These are phyloP conservation scores for Acanthosoma haemorrhoidale DNA, from an alignment of 2,888 invertebrate genomes.

Conservation along the genomic window DNA sequence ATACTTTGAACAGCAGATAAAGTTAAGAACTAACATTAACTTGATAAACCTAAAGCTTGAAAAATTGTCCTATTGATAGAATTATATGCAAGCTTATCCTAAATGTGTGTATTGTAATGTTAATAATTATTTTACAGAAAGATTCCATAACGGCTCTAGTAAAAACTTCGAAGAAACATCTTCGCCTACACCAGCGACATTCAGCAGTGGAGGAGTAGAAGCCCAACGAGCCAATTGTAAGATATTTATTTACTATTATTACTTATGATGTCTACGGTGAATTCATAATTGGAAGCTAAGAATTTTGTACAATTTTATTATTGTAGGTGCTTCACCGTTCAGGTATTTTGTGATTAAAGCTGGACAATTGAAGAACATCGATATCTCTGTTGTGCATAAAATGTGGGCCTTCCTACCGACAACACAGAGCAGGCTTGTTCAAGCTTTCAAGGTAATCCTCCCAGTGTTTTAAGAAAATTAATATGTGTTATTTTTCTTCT, in stretches of 20 bases:
- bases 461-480: too few relatives aligned
- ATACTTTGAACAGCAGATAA: too few relatives aligned
- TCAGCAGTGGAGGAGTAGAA: constrained; percentile 19
- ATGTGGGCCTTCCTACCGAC: constrained; percentile 57
- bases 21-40: too few relatives aligned
- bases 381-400: constrained; percentile 53
- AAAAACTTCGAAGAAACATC: constrained; percentile 29
- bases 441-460: constrained; percentile 56
- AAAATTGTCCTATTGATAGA: too few relatives aligned
- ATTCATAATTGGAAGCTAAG: not conserved
- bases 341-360: constrained; percentile 59
- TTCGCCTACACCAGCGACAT: constrained; percentile 6
- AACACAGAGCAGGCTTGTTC: constrained; percentile 58
- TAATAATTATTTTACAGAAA: constrained; percentile 7
- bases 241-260: too few relatives aligned
- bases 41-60: too few relatives aligned
- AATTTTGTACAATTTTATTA: not conserved
- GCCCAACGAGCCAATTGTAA: constrained; percentile 34
- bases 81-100: too few relatives aligned
- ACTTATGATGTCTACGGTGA: too few relatives aligned
- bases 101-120: not conserved
- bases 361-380: constrained; percentile 53
- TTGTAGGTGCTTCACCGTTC: constrained; percentile 31
- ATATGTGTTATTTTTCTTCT: too few relatives aligned
- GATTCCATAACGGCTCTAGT: constrained; percentile 22